Conservation (phyloP, 2,888 invertebrate species). For the Temnothorax rugatulus region DNA sequence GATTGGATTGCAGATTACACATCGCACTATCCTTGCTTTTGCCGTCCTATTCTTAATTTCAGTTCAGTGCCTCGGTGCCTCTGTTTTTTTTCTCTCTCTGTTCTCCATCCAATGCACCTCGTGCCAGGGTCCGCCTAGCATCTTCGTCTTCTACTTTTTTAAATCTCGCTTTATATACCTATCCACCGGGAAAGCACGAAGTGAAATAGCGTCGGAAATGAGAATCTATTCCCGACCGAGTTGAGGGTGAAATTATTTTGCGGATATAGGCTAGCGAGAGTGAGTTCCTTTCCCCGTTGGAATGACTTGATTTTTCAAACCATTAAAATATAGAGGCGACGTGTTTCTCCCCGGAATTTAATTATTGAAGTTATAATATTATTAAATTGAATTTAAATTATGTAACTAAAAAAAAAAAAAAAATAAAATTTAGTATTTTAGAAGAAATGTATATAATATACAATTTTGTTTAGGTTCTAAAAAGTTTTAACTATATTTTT, state of each 20-base stretch:
- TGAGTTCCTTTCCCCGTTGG: conserved; percentile 17
- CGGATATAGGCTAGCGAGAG: conserved; percentile 54
- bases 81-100: conserved; percentile 33
- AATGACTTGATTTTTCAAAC: conserved; percentile 40
- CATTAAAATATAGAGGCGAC: conserved; percentile 17
- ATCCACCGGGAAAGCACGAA: conserved; percentile 66
- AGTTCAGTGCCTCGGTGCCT: conserved; percentile 55
- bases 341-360: conserved; percentile 28
- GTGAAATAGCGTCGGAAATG: conserved; percentile 70
- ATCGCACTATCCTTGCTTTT: conserved; percentile 70
- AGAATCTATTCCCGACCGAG: conserved; percentile 66
- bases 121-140: conserved; percentile 55
- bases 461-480: not conserved
- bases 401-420: not conserved
- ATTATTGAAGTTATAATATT: conserved; percentile 24
- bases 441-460: not conserved
- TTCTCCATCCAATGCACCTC: conserved; percentile 29
- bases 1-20: conserved; percentile 81
- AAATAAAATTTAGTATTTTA: not conserved
- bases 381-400: conserved; percentile 27
- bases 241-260: conserved; percentile 66
- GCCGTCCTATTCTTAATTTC: conserved; percentile 71
- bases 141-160: conserved; percentile 67
- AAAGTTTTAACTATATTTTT: not conserved
- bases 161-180: conserved; percentile 68